Conservation (phyloP, 1,140 invertebrate species). For the Oscheius sp. region DNA sequence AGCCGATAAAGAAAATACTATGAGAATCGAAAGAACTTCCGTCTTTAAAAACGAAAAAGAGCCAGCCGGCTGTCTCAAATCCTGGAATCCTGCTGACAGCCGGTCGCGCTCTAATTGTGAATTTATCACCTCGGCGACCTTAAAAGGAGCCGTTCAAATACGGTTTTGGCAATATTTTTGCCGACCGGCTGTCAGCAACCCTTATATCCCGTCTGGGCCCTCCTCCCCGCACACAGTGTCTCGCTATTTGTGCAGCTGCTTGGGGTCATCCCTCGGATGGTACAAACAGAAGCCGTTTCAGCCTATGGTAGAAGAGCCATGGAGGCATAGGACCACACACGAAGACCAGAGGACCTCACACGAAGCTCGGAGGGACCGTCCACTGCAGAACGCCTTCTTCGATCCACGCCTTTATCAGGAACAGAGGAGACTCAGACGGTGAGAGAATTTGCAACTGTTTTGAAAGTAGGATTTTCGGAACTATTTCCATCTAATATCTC, state of each 20-base stretch:
- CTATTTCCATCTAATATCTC: too few species aligned
- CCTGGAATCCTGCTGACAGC: too few species aligned
- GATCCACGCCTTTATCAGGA: neutral
- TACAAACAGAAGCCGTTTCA: neutral
- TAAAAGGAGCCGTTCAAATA: too few species aligned
- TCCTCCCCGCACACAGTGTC: neutral
- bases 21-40: too few species aligned
- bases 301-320: conserved; percentile 13
- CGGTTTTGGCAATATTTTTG: too few species aligned
- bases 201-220: neutral
- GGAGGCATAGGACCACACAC: neutral
- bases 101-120: too few species aligned
- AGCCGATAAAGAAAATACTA: too few species aligned
- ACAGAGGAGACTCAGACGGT: conserved; percentile 3
- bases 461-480: too few species aligned
- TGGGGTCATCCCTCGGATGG: neutral
- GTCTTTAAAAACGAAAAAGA: too few species aligned
- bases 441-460: too few species aligned
- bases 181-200: neutral
- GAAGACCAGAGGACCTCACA: neutral
- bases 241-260: neutral
- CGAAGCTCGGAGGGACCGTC: neutral
- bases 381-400: neutral
- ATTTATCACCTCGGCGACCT: too few species aligned
- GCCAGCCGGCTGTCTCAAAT: too few species aligned